These are phyloP conservation scores for Lissocephala sabroskyi DNA, from an alignment of 2,888 invertebrate genomes.

Conservation along the genomic window DNA sequence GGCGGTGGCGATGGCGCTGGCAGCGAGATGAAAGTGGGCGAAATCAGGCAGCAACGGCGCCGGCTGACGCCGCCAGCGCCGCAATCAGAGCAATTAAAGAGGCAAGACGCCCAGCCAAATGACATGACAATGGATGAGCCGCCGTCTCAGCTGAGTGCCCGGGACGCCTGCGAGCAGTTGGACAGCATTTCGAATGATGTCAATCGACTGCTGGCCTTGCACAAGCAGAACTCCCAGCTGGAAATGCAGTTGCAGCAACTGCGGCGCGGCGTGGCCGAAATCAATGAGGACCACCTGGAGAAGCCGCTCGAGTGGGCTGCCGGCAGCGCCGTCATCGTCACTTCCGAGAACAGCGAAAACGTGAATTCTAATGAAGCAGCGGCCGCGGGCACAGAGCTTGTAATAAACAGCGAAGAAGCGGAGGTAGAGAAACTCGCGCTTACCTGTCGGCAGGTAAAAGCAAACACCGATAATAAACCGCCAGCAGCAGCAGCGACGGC, in stretches of 20 bases:
- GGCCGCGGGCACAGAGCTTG: conserved; percentile 21
- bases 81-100: conserved; percentile 40
- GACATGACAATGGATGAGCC: conserved; percentile 13
- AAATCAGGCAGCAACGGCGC: conserved; percentile 7
- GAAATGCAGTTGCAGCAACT: conserved; percentile 66
- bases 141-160: conserved; percentile 27
- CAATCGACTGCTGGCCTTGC: conserved; percentile 61
- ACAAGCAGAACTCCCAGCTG: conserved; percentile 64
- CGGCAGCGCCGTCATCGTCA: conserved; percentile 12
- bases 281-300: conserved; percentile 68
- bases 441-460: conserved; percentile 43
- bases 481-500: conserved; percentile 27
- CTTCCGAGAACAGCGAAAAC: conserved; percentile 42
- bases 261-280: conserved; percentile 66
- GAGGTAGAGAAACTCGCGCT: conserved; percentile 17
- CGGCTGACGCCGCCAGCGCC: conserved; percentile 9
- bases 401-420: conserved; percentile 25
- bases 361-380: conserved; percentile 44
- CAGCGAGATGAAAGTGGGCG: conserved; percentile 42
- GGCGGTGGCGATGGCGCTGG: conserved; percentile 7
- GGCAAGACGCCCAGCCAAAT: conserved; percentile 3
- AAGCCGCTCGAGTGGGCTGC: conserved; percentile 31
- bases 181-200: conserved; percentile 69
- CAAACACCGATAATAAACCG: conserved; percentile 46
- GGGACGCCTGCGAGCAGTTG: conserved; percentile 62